Evolutionary conservation across 2,113 vertebrate genomes (phyloP).

Genomic region (Ochotona curzoniae): DNA sequence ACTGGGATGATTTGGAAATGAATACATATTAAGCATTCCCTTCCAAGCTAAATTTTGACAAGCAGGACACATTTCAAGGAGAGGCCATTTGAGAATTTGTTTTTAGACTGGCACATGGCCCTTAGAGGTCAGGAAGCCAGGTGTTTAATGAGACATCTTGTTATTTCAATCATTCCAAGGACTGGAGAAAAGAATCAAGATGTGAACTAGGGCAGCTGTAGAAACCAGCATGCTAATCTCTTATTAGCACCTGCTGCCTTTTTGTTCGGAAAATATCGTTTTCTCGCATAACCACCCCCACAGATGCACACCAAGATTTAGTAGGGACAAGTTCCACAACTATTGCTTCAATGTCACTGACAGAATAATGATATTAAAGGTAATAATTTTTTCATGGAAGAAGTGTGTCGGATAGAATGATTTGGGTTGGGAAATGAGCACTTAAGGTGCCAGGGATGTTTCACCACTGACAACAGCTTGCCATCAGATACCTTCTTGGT

Average conservation of each 20-base stretch:
- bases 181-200: background rate
- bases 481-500: background rate
- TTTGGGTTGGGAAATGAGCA: background rate
- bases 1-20: background rate
- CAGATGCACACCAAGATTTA: background rate
- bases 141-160: background rate
- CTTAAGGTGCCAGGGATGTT: background rate
- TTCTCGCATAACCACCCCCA: background rate
- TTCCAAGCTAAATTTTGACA: slow-evolving; percentile 37
- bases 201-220: background rate
- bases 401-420: background rate
- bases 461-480: background rate
- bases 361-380: background rate
- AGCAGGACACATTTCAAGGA: slow-evolving; percentile 3
- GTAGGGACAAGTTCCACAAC: background rate
- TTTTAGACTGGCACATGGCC: background rate
- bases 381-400: background rate
- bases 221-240: background rate
- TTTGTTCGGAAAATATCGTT: background rate
- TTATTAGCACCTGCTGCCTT: background rate
- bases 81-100: background rate
- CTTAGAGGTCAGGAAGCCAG: background rate
- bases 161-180: background rate
- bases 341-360: background rate
- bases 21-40: slow-evolving; percentile 1